These are phyloP conservation scores for Luscinia megarhynchos DNA, from an alignment of 2,797 vertebrate genomes.

Conservation along the genomic window DNA sequence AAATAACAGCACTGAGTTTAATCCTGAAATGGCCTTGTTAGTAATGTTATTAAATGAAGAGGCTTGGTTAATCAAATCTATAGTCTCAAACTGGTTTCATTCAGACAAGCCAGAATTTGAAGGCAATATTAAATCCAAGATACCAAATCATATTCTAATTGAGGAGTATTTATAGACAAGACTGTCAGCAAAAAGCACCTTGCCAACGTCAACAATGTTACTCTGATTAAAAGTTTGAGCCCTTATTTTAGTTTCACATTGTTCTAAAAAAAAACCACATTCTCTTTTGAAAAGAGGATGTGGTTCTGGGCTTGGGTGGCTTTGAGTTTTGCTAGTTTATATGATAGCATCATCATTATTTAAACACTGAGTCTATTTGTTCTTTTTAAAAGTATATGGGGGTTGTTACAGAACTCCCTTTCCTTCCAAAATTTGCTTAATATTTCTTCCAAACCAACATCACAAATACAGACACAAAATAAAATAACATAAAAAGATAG, in stretches of 20 bases:
- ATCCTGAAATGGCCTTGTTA: not conserved
- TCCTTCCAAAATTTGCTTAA: not conserved
- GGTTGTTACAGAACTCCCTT: not conserved
- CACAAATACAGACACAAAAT: not conserved
- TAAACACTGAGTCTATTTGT: not conserved
- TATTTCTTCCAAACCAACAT: not conserved
- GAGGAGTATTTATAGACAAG: constrained; percentile 9
- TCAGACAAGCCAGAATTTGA: not conserved
- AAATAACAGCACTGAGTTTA: not conserved
- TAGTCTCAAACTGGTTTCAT: not conserved
- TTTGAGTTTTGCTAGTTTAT: constrained; percentile 20
- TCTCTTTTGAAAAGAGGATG: constrained; percentile 36
- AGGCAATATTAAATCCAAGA: not conserved
- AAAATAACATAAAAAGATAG: not conserved
- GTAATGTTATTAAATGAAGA: not conserved
- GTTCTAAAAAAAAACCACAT: constrained; percentile 25
- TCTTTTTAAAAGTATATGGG: not conserved
- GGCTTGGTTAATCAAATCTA: not conserved
- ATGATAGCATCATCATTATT: not conserved
- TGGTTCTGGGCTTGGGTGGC: constrained; percentile 25
- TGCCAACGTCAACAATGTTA: constrained; percentile 3
- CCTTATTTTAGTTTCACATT: constrained; percentile 8
- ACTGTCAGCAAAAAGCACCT: constrained; percentile 5
- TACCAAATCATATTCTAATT: not conserved
- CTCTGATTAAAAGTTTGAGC: not conserved